phyloP scores from a whole-genome alignment of 2,888 invertebrate species.

The Lochmaea capreae region DNA sequence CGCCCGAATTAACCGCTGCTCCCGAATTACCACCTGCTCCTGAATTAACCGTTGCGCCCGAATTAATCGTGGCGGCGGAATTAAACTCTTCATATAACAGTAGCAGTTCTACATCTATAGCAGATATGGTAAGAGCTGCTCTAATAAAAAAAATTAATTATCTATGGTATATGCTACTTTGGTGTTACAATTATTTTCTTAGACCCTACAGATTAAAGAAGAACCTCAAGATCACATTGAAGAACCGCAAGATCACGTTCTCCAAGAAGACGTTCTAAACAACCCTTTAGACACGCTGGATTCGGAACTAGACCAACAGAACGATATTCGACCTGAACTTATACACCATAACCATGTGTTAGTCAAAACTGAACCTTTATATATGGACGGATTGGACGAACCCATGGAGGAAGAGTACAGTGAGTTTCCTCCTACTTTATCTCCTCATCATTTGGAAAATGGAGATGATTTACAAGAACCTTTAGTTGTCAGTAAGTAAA shows the following conservation, averaged over 20 bases:
- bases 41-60: too few relatives aligned
- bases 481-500: slow-evolving; percentile 15
- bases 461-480: slow-evolving; percentile 14
- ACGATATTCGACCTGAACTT: neutral
- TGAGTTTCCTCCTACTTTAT: slow-evolving; percentile 54
- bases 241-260: slow-evolving; percentile 9
- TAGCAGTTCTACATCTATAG: neutral
- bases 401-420: slow-evolving; percentile 54
- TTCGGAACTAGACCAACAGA: neutral
- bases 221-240: slow-evolving; percentile 51
- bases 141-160: neutral
- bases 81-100: neutral
- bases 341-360: slow-evolving; percentile 16
- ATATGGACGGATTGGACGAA: slow-evolving; percentile 46
- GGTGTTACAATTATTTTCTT: slow-evolving; percentile 35
- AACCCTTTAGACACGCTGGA: neutral
- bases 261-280: neutral
- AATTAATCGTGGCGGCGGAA: neutral
- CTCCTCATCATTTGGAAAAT: slow-evolving; percentile 37
- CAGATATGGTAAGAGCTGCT: neutral
- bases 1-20: neutral
- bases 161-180: neutral
- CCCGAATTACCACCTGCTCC: too few relatives aligned
- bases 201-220: slow-evolving; percentile 60
- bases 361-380: slow-evolving; percentile 43